Evolutionary conservation across 1,140 invertebrate genomes (phyloP), one percentile per base, ranked within the genome.

Genomic region (Pseudachorutes palmiensis): DNA sequence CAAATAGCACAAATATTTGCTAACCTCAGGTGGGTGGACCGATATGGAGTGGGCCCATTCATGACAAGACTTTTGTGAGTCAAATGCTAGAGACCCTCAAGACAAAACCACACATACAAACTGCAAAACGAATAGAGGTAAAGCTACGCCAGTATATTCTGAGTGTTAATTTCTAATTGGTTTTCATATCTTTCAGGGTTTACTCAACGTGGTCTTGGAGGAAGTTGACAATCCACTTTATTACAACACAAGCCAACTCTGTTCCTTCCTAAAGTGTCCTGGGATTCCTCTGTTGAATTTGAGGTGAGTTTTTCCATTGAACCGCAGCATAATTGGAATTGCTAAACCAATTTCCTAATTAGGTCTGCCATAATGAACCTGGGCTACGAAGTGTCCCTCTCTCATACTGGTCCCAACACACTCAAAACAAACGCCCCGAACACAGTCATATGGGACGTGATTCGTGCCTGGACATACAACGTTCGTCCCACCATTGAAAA

Each of bases 291-390:
- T 65, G 22, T n/a, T 70, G 22, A 19, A 30, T 0, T 22, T 70
- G 1, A 55, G 67, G 67, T 69, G 30, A 9, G 24, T 30, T n/a
- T n/a, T n/a, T n/a, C n/a, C n/a, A n/a, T n/a, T n/a, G n/a, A n/a
- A n/a, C n/a, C n/a, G n/a, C n/a, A n/a, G n/a, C n/a, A n/a, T n/a
- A n/a, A n/a, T n/a, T n/a, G n/a, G n/a, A n/a, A n/a, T n/a, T n/a
- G n/a, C n/a, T n/a, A n/a, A n/a, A n/a, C n/a, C n/a, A n/a, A n/a
- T n/a, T n/a, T n/a, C n/a, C n/a, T n/a, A n/a, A n/a, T n/a, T 74
- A 90, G 94, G 73, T 99, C 97, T 1, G 96, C 95, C 0, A 78
- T 99, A 58, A 76, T 98, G 26, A 92, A 98, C 82, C 91, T 90
- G 14, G 95, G 95, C 0, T 97, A 92, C 79, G 80, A 83, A 73